Conservation (phyloP, 1,140 invertebrate species). For the Drosophila prosaltans region DNA sequence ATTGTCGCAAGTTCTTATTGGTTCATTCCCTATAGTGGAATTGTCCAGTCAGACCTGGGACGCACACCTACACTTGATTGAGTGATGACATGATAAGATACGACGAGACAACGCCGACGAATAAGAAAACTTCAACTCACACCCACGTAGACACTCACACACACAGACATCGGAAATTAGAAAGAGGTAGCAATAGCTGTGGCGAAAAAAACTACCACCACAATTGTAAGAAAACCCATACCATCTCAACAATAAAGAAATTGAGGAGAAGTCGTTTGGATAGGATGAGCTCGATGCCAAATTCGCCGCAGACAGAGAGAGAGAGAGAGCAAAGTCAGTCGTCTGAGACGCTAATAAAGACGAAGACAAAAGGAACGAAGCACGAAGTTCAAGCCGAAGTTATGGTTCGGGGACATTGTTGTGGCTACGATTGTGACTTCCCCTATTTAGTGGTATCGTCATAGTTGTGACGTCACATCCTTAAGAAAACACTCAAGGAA, state of each 20-base stretch:
- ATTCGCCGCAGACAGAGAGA: slow-evolving; percentile 62
- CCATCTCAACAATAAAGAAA: slow-evolving; percentile 48
- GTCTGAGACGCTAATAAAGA: slow-evolving; percentile 22
- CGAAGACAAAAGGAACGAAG: slow-evolving; percentile 27
- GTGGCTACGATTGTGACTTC: slow-evolving; percentile 30
- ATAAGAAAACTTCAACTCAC: slow-evolving; percentile 61
- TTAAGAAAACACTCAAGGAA: slow-evolving; percentile 72
- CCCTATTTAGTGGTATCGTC: slow-evolving; percentile 53
- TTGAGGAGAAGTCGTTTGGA: slow-evolving; percentile 27
- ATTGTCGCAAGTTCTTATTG: slow-evolving; percentile 51
- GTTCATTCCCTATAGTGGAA: slow-evolving; percentile 42
- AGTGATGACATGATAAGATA: slow-evolving; percentile 54
- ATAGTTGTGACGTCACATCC: slow-evolving; percentile 51
- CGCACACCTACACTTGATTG: slow-evolving; percentile 53
- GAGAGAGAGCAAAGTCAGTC: slow-evolving; percentile 9
- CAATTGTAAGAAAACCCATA: slow-evolving; percentile 70
- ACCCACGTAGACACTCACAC: slow-evolving; percentile 28
- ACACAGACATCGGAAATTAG: slow-evolving; percentile 14
- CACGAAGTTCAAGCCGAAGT: slow-evolving; percentile 26
- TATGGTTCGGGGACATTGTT: slow-evolving; percentile 34
- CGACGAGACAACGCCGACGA: slow-evolving; percentile 43
- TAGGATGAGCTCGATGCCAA: slow-evolving; percentile 34
- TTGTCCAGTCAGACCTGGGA: slow-evolving; percentile 32
- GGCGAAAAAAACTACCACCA: slow-evolving; percentile 32
- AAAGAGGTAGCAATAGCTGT: slow-evolving; percentile 34